Evolutionary conservation across 2,797 vertebrate species (phyloP).

Genomic region (Helarctos malayanus): DNA sequence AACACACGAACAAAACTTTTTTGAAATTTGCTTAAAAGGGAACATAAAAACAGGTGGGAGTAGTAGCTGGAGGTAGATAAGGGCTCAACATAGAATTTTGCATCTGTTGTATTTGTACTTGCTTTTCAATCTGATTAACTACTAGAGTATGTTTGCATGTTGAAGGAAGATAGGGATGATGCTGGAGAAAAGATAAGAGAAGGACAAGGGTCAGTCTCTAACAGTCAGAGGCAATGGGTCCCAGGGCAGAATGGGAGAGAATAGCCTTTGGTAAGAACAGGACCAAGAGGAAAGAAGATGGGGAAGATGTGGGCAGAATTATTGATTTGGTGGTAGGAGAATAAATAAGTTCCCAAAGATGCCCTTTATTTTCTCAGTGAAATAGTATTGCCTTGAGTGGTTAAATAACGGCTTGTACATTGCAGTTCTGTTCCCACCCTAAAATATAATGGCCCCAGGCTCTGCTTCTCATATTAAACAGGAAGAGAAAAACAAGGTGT

Average conservation of each 20-base stretch:
- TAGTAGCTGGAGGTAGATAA: background rate
- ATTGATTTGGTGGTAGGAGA: background rate
- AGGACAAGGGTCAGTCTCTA: background rate
- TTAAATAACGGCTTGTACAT: background rate
- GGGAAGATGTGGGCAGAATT: no score
- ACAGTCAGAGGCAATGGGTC: background rate
- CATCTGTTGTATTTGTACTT: background rate
- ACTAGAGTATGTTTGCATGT: background rate
- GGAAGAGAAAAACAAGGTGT: conserved; percentile 78
- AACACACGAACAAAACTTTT: background rate
- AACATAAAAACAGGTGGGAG: background rate
- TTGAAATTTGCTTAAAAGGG: background rate
- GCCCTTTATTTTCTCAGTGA: background rate
- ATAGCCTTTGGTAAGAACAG: background rate
- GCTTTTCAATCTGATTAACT: background rate
- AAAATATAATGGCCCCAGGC: background rate
- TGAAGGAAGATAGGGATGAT: background rate
- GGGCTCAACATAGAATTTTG: background rate
- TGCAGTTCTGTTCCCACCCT: background rate
- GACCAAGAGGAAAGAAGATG: background rate
- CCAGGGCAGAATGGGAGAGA: background rate
- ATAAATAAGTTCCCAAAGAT: background rate
- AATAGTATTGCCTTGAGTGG: background rate
- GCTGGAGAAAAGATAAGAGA: background rate
- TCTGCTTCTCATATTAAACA: conserved; percentile 57